phyloP scores from a whole-genome alignment of 2,888 invertebrate genomes.

The Halictus ligatus region DNA sequence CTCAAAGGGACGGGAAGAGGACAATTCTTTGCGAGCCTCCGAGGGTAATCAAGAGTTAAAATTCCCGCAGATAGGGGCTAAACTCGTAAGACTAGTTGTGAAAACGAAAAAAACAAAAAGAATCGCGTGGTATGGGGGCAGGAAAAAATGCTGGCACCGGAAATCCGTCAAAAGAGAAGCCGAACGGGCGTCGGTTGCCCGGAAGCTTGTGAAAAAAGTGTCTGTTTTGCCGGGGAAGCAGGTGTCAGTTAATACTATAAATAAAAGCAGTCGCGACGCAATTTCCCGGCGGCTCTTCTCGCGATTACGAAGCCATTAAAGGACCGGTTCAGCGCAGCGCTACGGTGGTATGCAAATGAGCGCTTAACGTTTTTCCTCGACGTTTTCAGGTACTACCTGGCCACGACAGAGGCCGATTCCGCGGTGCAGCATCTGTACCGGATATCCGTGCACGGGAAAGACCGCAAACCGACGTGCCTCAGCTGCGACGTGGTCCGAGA shows the following conservation, averaged over 20 bases:
- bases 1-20: neutral
- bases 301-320: constrained; percentile 54
- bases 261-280: constrained; percentile 43
- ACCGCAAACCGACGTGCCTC: constrained; percentile 87
- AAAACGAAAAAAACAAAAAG: neutral
- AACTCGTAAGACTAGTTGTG: neutral
- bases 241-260: constrained; percentile 28
- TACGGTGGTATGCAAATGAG: constrained; percentile 34
- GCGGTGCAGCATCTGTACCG: constrained; percentile 93
- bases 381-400: constrained; percentile 92
- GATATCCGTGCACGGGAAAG: constrained; percentile 86
- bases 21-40: neutral
- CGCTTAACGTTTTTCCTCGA: constrained; percentile 18
- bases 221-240: neutral
- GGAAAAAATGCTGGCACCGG: neutral
- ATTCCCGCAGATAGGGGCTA: neutral
- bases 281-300: constrained; percentile 39
- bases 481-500: constrained; percentile 89
- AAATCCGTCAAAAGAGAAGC: neutral
- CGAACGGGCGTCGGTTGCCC: neutral
- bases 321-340: neutral
- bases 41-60: neutral
- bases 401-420: constrained; percentile 91
- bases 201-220: neutral
- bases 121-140: neutral